phyloP scores from a whole-genome alignment of 2,888 invertebrate species.

The Meteorus colon region DNA sequence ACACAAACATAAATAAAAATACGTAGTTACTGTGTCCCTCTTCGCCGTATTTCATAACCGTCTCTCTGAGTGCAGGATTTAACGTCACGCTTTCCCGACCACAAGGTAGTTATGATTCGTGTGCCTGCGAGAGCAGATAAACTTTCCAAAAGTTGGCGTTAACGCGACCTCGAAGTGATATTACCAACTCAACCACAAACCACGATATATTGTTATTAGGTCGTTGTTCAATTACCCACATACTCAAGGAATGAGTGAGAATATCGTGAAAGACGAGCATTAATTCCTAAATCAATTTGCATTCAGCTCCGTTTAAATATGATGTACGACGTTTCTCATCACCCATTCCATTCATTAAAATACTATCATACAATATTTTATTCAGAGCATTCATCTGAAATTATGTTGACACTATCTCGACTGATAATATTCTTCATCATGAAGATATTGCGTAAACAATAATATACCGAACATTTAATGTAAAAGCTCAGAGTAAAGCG shows the following conservation, averaged over 20 bases:
- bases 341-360: neutral
- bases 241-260: constrained; percentile 1
- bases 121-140: constrained; percentile 42
- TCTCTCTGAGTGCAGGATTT: constrained; percentile 38
- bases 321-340: neutral
- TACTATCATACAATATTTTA: neutral
- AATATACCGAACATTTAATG: constrained; percentile 24
- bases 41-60: neutral
- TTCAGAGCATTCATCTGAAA: neutral
- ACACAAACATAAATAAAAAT: neutral
- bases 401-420: neutral
- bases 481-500: constrained; percentile 32
- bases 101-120: constrained; percentile 47
- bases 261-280: neutral
- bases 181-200: constrained; percentile 46
- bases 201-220: constrained; percentile 47
- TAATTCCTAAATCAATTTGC: neutral
- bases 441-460: constrained; percentile 20
- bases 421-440: constrained; percentile 12
- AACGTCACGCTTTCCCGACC: constrained; percentile 46
- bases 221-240: constrained; percentile 44
- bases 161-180: constrained; percentile 34
- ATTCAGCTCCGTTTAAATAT: no score
- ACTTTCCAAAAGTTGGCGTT: constrained; percentile 39
- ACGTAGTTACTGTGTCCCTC: no score